Evolutionary conservation across 1,140 invertebrate species (phyloP).

Genomic region (Zaprionus capensis): DNA sequence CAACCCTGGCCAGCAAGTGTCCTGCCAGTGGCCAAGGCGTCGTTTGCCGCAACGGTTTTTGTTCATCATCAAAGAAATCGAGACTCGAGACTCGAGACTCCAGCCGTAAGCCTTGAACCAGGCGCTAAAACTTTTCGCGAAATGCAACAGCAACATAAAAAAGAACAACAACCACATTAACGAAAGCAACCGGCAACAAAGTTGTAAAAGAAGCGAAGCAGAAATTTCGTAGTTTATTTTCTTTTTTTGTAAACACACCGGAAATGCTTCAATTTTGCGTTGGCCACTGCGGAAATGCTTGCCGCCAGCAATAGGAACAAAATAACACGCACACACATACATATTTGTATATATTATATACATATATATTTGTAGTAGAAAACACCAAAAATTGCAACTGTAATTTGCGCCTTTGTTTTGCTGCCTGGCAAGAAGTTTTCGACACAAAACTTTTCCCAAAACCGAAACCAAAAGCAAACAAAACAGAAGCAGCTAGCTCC

Average conservation of each 20-base stretch:
- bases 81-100: constrained; percentile 59
- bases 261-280: constrained; percentile 76
- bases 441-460: constrained; percentile 68
- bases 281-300: constrained; percentile 66
- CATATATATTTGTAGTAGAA: constrained; percentile 36
- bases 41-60: constrained; percentile 42
- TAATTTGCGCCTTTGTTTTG: constrained; percentile 79
- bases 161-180: constrained; percentile 55
- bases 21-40: constrained; percentile 38
- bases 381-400: constrained; percentile 66
- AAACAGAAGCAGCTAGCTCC: constrained; percentile 3
- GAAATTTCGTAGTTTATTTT: constrained; percentile 40
- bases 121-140: constrained; percentile 63
- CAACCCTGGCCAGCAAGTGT: constrained; percentile 30
- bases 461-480: constrained; percentile 52
- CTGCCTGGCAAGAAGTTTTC: constrained; percentile 63
- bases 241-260: constrained; percentile 69
- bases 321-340: constrained; percentile 31
- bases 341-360: constrained; percentile 3
- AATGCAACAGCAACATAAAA: constrained; percentile 59
- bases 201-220: constrained; percentile 47
- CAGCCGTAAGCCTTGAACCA: constrained; percentile 52
- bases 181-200: constrained; percentile 38
- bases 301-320: constrained; percentile 43
- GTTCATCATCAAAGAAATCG: constrained; percentile 71